Evolutionary conservation across 2,888 invertebrate species (phyloP).

Genomic region (Lampropteryx suffumata): DNA sequence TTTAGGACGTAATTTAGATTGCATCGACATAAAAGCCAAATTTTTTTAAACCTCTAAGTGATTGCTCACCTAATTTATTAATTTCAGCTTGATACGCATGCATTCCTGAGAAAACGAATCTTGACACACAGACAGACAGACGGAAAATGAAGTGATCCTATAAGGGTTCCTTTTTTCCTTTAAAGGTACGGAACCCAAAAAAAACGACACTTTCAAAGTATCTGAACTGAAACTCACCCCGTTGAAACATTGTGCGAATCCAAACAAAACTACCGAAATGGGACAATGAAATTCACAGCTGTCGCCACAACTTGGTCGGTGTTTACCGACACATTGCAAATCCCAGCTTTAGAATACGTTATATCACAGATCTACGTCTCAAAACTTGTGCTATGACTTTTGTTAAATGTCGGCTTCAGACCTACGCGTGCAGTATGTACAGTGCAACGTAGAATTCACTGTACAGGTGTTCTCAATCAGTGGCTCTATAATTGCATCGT

Average conservation of each 20-base stretch:
- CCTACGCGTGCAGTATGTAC: slow-evolving; percentile 3
- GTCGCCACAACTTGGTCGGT: slow-evolving; percentile 54
- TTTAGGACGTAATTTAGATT: too few relatives aligned
- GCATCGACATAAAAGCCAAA: too few relatives aligned
- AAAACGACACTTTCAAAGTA: neutral
- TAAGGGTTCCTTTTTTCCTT: too few relatives aligned
- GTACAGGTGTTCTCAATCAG: slow-evolving; percentile 14
- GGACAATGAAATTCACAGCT: slow-evolving; percentile 64
- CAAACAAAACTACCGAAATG: slow-evolving; percentile 52
- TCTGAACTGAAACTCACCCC: slow-evolving; percentile 48
- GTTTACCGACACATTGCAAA: slow-evolving; percentile 52
- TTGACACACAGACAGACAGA: too few relatives aligned
- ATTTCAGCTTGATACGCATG: too few relatives aligned
- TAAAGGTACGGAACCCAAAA: too few relatives aligned
- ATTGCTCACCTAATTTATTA: too few relatives aligned
- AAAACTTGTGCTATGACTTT: slow-evolving; percentile 24
- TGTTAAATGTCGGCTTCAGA: slow-evolving; percentile 7
- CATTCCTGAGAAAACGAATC: too few relatives aligned
- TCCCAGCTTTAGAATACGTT: neutral
- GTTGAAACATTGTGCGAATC: slow-evolving; percentile 55
- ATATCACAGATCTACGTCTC: slow-evolving; percentile 25
- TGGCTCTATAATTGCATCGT: too few relatives aligned
- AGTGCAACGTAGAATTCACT: slow-evolving; percentile 1
- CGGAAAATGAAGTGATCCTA: too few relatives aligned
- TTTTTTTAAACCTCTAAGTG: too few relatives aligned